Evolutionary conservation across 2,888 invertebrate genomes (phyloP), one percentile per base, ranked within the genome.

Genomic region (Chymomyza procnemis): DNA sequence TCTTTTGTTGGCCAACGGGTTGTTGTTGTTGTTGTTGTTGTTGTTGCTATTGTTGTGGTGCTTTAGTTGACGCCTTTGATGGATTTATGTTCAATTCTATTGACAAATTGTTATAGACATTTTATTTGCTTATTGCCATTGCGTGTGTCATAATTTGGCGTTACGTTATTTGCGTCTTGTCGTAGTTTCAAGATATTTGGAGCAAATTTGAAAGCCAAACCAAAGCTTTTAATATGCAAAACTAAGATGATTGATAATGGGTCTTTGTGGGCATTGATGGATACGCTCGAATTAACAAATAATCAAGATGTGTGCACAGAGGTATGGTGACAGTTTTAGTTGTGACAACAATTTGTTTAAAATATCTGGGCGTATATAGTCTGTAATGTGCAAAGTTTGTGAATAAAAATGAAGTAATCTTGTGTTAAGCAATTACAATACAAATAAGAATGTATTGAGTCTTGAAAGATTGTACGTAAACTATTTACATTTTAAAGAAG

Each of bases 41-140:
- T 52, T 54, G 21, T 21, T 54, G 21, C 14, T 19, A 9, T 41
- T 41, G 12, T 34, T 34, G 34, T 9, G 26, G 4, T 26, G 26
- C 26, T 26, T 26, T 26, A 26, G 26, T 41, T 41, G 34, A 41
- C 19, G 59, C 9, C 59, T 59, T 46, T 59, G 59, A 59, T 59
- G 46, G 59, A 59, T 59, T 59, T 59, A 59, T 21, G 59, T 12
- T n/a, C 52, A 52, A 30, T 2, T 3, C 21, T 6, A 22, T 59
- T 59, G 59, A 59, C 59, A 47, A 59, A 59, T 41, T 41, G 34
- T 41, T 12, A 41, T 4, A 9, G 1, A 34, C 9, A 3, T n/a
- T 34, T 34, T 9, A 34, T 34, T 34, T 34, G 34, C 34, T 41
- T 41, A 14, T 41, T 41, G 34, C 12, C 12, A 5, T 2, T 12